Conservation (phyloP, 2,113 vertebrate genomes). For the Oreochromis tanganicae region DNA sequence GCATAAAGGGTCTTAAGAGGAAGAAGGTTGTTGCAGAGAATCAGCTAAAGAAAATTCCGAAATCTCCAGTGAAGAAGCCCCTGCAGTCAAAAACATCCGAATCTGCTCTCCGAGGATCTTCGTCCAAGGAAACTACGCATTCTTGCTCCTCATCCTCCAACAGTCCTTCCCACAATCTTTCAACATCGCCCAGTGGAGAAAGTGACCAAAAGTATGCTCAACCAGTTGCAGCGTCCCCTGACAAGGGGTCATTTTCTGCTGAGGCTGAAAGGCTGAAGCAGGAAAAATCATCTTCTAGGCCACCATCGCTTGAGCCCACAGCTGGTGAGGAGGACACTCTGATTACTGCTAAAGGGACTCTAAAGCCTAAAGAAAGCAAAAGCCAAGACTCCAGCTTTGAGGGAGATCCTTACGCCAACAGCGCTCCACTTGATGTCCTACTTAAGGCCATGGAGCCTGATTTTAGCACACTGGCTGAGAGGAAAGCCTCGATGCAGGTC, state of each 20-base stretch:
- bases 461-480: conserved; percentile 86
- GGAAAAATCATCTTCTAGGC: conserved; percentile 50
- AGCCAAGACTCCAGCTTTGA: conserved; percentile 71
- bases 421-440: conserved; percentile 89
- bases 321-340: conserved; percentile 51
- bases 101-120: conserved; percentile 57
- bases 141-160: conserved; percentile 58
- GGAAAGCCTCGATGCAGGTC: conserved; percentile 71
- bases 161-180: conserved; percentile 46
- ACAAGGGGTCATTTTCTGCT: conserved; percentile 46
- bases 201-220: conserved; percentile 59
- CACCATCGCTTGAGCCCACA: conserved; percentile 60
- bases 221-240: conserved; percentile 21
- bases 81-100: conserved; percentile 75
- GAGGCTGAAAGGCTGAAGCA: conserved; percentile 61
- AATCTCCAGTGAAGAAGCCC: conserved; percentile 90
- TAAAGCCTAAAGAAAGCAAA: conserved; percentile 55
- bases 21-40: conserved; percentile 96
- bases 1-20: conserved; percentile 91
- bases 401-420: conserved; percentile 69
- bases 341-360: conserved; percentile 38
- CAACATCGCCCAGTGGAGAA: conserved; percentile 62
- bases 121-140: conserved; percentile 50
- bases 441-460: conserved; percentile 98
- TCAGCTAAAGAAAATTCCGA: conserved; percentile 92